phyloP scores from a whole-genome alignment of 64 coral and sea anemone genomes.

The Stylophora pistillata region DNA sequence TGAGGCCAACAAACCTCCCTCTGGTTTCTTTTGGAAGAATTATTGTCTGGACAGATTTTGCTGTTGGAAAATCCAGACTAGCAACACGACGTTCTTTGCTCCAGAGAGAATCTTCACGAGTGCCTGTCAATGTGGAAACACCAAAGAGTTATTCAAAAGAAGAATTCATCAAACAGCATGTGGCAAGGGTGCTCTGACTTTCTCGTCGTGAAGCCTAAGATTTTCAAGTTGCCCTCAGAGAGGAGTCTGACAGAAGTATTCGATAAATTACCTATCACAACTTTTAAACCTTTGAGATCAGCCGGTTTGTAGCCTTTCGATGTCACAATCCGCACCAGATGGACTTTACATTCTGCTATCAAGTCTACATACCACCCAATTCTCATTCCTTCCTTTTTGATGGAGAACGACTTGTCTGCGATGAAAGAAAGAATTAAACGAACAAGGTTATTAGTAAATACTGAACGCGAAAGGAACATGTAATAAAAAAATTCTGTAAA shows the following conservation, averaged over 20 bases:
- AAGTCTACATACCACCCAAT: background rate
- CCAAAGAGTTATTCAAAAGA: background rate
- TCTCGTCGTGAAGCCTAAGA: background rate
- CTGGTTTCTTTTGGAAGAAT: background rate
- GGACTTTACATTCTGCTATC: background rate
- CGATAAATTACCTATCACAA: background rate
- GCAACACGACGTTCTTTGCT: background rate
- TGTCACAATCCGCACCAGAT: background rate
- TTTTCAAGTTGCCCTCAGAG: background rate
- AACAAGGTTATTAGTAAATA: too few relatives aligned
- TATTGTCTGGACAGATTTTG: background rate
- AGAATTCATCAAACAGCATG: background rate
- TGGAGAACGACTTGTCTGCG: background rate
- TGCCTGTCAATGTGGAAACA: too few relatives aligned
- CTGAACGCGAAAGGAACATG: too few relatives aligned
- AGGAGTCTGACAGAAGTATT: background rate
- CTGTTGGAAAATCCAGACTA: background rate
- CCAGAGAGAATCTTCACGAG: background rate
- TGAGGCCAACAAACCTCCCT: background rate
- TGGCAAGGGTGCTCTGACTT: background rate
- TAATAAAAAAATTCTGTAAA: too few relatives aligned
- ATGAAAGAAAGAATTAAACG: background rate
- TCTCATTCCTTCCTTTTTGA: background rate
- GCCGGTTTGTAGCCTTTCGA: background rate
- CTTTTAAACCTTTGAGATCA: background rate